phyloP scores from a whole-genome alignment of 1,140 invertebrate species.

The Popillia japonica region DNA sequence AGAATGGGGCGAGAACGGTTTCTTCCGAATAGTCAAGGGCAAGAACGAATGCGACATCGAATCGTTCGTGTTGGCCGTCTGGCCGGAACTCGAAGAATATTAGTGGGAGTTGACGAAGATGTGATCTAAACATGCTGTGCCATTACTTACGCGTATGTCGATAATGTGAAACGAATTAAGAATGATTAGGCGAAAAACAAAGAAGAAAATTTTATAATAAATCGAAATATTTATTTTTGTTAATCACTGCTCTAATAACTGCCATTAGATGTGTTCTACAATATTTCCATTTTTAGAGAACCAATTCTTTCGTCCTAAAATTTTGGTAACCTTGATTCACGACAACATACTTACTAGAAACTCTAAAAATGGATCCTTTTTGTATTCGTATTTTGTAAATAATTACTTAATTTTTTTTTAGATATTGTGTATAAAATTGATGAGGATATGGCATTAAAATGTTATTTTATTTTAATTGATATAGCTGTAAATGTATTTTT shows the following conservation, averaged over 20 bases:
- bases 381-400: constrained; percentile 7
- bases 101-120: neutral
- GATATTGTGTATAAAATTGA: constrained; percentile 21
- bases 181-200: neutral
- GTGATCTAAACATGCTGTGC: constrained; percentile 13
- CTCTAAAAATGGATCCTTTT: neutral
- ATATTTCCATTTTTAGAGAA: neutral
- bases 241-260: constrained; percentile 5
- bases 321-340: no score
- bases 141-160: constrained; percentile 17
- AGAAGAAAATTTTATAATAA: neutral
- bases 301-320: no score
- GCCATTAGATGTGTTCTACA: constrained; percentile 25
- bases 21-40: constrained; percentile 82
- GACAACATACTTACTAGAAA: neutral
- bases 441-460: neutral
- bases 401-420: neutral
- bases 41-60: constrained; percentile 88
- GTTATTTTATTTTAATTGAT: neutral
- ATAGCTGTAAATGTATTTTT: constrained; percentile 16
- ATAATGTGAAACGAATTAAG: neutral
- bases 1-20: constrained; percentile 88
- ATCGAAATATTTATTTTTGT: constrained; percentile 33
- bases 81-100: constrained; percentile 61
- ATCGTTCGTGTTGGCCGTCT: constrained; percentile 79